phyloP scores from a whole-genome alignment of 2,113 vertebrate species.

The Heterocephalus glaber region DNA sequence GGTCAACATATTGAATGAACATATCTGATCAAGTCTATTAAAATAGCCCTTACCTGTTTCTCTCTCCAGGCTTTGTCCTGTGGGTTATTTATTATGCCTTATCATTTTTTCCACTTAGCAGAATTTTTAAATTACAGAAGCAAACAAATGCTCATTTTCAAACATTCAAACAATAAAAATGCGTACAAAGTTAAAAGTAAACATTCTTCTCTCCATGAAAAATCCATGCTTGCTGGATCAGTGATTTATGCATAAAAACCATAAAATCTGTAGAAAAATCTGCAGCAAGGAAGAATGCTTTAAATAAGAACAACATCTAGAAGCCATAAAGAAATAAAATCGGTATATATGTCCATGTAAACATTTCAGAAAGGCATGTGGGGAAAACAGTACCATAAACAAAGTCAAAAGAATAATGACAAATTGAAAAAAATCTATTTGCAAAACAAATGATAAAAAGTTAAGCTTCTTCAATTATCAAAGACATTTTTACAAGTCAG shows the following conservation, averaged over 20 bases:
- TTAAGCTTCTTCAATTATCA: background rate
- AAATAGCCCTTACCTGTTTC: background rate
- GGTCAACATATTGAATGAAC: background rate
- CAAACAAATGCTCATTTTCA: conserved; percentile 32
- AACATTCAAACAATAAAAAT: conserved; percentile 36
- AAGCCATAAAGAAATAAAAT: conserved; percentile 24
- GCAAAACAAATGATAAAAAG: conserved; percentile 27
- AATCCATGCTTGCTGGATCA: background rate
- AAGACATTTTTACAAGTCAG: background rate
- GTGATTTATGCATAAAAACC: background rate
- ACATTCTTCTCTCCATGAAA: background rate
- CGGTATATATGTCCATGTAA: background rate
- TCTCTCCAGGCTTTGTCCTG: background rate
- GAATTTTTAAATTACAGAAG: conserved; percentile 27
- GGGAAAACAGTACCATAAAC: background rate
- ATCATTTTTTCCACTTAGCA: background rate
- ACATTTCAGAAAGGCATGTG: background rate
- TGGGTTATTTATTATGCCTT: background rate
- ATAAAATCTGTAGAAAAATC: conserved; percentile 27
- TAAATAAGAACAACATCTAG: conserved; percentile 23
- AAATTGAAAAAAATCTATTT: background rate
- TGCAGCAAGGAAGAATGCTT: background rate
- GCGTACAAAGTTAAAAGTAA: conserved; percentile 38
- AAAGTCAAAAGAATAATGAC: background rate
- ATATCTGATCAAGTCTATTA: background rate